Percentiles rank a stretch among this genome's conserved stretches.
phyloP scores from a whole-genome alignment of 2,797 vertebrate genomes.

The Sitta carolinensis region DNA sequence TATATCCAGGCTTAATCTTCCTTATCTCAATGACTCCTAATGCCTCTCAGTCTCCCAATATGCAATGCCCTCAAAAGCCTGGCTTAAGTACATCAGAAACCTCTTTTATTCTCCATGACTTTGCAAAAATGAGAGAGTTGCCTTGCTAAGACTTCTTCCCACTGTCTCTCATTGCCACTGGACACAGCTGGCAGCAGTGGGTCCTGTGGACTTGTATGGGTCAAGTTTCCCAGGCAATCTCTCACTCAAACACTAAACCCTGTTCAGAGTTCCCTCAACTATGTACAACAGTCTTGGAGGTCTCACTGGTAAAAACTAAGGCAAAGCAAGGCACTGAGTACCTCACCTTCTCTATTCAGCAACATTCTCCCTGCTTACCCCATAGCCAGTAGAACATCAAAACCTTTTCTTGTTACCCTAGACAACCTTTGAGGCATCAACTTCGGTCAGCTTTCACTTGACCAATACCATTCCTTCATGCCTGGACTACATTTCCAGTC shows the following conservation, averaged over 20 bases:
- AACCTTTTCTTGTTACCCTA: background rate
- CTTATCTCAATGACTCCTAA: background rate
- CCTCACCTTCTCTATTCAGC: background rate
- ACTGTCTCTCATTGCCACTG: background rate
- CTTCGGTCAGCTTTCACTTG: background rate
- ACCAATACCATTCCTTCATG: background rate
- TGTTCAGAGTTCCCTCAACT: background rate
- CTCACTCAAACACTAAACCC: background rate
- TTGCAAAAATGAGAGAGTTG: background rate
- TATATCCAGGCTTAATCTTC: background rate
- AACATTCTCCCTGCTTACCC: background rate
- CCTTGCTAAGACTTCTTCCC: background rate
- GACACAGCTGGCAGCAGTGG: background rate
- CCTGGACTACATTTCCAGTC: background rate
- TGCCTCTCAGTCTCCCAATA: background rate
- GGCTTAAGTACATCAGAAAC: background rate
- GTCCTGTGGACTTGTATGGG: background rate
- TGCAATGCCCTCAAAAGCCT: background rate
- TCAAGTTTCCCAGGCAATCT: background rate
- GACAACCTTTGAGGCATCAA: background rate
- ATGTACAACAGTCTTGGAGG: background rate
- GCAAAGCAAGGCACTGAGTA: background rate
- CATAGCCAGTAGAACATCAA: fast-evolving
- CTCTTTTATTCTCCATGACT: background rate
- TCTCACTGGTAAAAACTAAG: background rate